Evolutionary conservation across 2,797 vertebrate genomes (phyloP).

Genomic region (Gorsachius magnificus): DNA sequence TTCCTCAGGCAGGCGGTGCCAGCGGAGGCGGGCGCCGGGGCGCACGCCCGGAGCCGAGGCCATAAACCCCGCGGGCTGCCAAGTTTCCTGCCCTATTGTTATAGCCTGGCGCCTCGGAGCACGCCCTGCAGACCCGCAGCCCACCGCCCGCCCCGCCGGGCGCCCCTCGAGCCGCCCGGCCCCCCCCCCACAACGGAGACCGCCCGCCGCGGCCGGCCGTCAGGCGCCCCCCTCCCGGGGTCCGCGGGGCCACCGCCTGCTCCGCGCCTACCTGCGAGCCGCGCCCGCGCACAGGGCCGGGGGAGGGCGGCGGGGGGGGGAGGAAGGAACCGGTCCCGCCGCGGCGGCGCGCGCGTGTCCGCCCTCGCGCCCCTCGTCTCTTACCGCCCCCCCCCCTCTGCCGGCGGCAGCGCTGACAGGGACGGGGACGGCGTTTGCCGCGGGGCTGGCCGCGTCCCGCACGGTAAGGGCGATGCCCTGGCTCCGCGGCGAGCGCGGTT

Average conservation of each 20-base stretch:
- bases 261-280: background rate
- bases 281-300: background rate
- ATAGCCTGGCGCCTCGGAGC: background rate
- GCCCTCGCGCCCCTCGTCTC: background rate
- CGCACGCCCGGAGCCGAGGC: background rate
- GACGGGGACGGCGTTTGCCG: background rate
- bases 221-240: background rate
- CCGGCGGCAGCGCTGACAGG: background rate
- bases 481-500: too few relatives aligned
- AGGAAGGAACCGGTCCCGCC: background rate
- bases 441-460: background rate
- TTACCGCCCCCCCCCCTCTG: background rate
- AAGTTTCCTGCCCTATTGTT: background rate
- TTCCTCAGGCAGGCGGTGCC: accelerated
- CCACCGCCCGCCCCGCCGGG: background rate
- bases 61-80: accelerated
- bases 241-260: too few relatives aligned
- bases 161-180: too few relatives aligned
- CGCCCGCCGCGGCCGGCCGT: too few relatives aligned
- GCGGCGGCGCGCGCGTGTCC: background rate
- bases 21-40: background rate
- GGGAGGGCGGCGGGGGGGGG: background rate
- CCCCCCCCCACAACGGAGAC: too few relatives aligned
- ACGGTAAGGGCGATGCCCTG: background rate
- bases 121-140: background rate